These are phyloP conservation scores for Holothuria leucospilota DNA, from an alignment of 53 echinoderm and acorn worm genomes.

Conservation along the genomic window DNA sequence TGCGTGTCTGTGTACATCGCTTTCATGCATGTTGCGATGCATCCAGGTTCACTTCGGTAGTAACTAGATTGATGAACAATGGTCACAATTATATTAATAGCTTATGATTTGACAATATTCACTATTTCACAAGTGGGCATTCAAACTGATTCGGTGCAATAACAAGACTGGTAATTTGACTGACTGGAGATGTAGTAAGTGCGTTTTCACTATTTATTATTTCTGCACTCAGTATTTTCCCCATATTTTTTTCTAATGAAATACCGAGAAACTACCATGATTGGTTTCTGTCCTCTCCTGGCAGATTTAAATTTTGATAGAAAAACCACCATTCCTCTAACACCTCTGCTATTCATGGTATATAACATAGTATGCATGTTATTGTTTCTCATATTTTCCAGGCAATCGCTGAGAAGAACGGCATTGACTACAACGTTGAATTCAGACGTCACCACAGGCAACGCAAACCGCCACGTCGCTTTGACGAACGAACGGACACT, in stretches of 20 bases:
- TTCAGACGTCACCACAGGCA: neutral
- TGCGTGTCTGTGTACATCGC: neutral
- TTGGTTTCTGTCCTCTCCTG: neutral
- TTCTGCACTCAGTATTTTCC: too few relatives aligned
- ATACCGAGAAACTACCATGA: neutral
- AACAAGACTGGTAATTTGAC: too few relatives aligned
- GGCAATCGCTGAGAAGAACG: neutral
- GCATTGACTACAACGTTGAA: neutral
- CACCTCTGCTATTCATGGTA: neutral
- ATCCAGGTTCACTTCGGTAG: neutral
- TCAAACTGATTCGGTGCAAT: too few relatives aligned
- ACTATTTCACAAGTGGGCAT: too few relatives aligned
- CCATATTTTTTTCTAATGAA: too few relatives aligned
- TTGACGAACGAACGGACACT: neutral
- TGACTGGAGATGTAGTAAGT: too few relatives aligned
- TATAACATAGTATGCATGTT: neutral
- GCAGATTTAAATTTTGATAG: neutral
- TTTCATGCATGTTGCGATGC: neutral
- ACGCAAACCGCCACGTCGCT: slow-evolving; percentile 1
- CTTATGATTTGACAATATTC: neutral
- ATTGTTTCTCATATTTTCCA: neutral
- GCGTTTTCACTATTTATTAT: too few relatives aligned
- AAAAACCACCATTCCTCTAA: neutral
- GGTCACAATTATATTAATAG: neutral
- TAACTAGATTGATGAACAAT: neutral